Conservation (phyloP, 2,888 invertebrate genomes). For the Leptopilina drosophilae region DNA sequence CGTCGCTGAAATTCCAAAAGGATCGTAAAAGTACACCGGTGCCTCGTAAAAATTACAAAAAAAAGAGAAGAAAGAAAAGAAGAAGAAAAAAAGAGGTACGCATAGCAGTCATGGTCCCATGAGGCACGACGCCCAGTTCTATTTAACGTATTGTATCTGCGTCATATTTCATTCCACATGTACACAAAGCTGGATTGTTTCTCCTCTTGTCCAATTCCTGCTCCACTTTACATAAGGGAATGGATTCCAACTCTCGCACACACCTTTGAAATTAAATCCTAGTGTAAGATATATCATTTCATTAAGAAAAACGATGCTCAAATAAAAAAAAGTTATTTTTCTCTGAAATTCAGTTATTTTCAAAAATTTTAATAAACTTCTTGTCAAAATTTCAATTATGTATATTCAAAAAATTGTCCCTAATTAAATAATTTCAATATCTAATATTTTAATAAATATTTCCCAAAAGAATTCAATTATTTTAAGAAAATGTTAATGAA, state of each 20-base stretch:
- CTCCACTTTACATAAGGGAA: conserved; percentile 3
- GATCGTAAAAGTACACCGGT: conserved; percentile 24
- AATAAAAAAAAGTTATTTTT: no score
- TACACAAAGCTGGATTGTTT: conserved; percentile 38
- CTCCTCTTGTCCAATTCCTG: conserved; percentile 18
- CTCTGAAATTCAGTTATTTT: no score
- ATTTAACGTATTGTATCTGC: conserved; percentile 35
- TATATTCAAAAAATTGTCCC: no score
- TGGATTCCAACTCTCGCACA: neutral
- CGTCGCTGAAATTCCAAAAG: conserved; percentile 34
- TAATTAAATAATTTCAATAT: no score
- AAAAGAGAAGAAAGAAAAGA: neutral
- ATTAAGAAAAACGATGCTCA: no score
- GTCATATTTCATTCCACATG: conserved; percentile 28
- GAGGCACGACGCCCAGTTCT: conserved; percentile 15
- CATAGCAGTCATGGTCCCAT: conserved; percentile 2
- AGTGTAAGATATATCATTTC: neutral
- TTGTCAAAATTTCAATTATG: no score
- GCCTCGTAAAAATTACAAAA: conserved; percentile 29
- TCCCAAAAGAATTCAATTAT: no score
- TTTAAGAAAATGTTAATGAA: no score
- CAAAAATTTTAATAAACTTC: no score
- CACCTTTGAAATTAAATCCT: neutral
- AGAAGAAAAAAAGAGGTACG: neutral
- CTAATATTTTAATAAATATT: no score